These are phyloP conservation scores for Catostylus mosaicus DNA, from an alignment of 30 jellyfish, hydroid and myxozoan species.

Conservation along the genomic window DNA sequence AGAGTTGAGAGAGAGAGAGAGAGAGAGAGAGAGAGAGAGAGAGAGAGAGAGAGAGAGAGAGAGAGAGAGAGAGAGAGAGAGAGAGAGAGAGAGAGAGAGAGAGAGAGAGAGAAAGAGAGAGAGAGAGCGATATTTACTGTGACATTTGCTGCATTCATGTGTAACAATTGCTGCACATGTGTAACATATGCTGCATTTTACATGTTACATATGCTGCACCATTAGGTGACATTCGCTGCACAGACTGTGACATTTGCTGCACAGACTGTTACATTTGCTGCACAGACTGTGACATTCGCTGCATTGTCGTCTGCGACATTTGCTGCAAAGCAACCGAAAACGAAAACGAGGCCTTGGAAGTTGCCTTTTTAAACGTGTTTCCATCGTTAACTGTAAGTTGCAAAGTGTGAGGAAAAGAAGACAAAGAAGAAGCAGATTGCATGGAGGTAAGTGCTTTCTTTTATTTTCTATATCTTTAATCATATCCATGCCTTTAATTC, in stretches of 20 bases:
- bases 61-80: slow-evolving; percentile 3
- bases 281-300: slow-evolving; percentile 24
- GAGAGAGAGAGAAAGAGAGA: slow-evolving; percentile 33
- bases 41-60: slow-evolving; percentile 3
- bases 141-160: slow-evolving; percentile 20
- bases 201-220: slow-evolving; percentile 20
- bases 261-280: slow-evolving; percentile 26
- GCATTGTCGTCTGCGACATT: neutral
- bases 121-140: slow-evolving; percentile 42
- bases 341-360: no score
- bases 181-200: slow-evolving; percentile 15
- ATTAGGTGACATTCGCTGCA: slow-evolving; percentile 16
- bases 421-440: no score
- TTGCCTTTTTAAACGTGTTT: no score
- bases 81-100: no score
- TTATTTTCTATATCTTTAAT: no score
- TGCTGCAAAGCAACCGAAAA: neutral
- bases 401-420: no score
- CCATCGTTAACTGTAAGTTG: no score
- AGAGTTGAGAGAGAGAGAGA: slow-evolving; percentile 3
- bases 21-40: slow-evolving; percentile 1
- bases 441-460: no score
- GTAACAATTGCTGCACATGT: slow-evolving; percentile 26
- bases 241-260: slow-evolving; percentile 24
- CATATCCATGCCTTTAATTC: no score